Percentiles rank a stretch among this genome's conserved stretches.
phyloP scores from a whole-genome alignment of 2,113 vertebrate species.

The Baryphthengus martii region DNA sequence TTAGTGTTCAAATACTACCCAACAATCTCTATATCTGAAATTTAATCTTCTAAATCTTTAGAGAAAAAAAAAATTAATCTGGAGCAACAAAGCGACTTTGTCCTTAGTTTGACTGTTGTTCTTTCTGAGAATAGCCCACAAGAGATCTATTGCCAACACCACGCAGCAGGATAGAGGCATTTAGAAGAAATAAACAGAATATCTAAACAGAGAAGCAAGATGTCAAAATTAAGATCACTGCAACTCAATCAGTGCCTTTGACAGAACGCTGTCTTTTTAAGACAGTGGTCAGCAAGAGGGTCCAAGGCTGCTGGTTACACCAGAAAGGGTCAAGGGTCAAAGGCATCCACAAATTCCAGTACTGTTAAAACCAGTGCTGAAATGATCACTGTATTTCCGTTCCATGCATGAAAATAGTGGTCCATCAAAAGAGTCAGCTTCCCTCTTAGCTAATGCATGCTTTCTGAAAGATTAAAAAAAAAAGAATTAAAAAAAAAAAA shows the following conservation, averaged over 20 bases:
- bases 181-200: background rate
- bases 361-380: background rate
- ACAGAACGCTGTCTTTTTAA: background rate
- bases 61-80: background rate
- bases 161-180: background rate
- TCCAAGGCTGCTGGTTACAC: background rate
- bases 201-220: background rate
- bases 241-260: background rate
- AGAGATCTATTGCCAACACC: background rate
- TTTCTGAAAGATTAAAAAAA: background rate
- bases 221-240: background rate
- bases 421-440: background rate
- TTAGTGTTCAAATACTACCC: background rate
- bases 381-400: background rate
- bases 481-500: background rate
- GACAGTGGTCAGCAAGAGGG: background rate
- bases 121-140: background rate
- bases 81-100: background rate
- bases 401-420: fast-evolving
- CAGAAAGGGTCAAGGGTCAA: background rate
- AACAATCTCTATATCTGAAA: background rate
- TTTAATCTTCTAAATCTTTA: background rate
- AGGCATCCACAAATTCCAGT: background rate
- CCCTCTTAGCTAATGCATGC: background rate
- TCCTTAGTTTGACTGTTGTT: background rate